A percentile compares a stretch with the other conserved stretches of the same genome.
phyloP scores from a whole-genome alignment of 2,888 invertebrate species.

The Tanytarsus gracilentus region DNA sequence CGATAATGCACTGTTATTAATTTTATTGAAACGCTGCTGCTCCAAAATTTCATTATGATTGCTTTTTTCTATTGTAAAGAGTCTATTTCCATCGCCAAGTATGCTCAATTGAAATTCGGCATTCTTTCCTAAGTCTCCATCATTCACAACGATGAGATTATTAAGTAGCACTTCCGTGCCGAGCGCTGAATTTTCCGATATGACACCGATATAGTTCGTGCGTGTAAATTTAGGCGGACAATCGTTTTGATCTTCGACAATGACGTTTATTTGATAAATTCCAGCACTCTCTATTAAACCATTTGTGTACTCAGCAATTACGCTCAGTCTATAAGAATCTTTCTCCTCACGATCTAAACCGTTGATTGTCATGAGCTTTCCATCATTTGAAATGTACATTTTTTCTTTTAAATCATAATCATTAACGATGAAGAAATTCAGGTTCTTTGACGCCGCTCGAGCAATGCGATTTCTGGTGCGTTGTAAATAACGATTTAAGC shows the following conservation, averaged over 20 bases:
- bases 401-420: constrained; percentile 72
- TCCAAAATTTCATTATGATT: constrained; percentile 56
- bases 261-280: constrained; percentile 68
- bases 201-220: constrained; percentile 61
- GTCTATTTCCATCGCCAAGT: constrained; percentile 64
- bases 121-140: constrained; percentile 61
- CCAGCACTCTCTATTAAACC: constrained; percentile 61
- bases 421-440: constrained; percentile 70
- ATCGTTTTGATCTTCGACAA: constrained; percentile 80
- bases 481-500: constrained; percentile 6
- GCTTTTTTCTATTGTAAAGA: constrained; percentile 52
- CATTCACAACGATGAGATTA: constrained; percentile 58
- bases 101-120: constrained; percentile 59
- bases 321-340: constrained; percentile 63
- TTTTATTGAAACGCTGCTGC: constrained; percentile 40
- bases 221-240: constrained; percentile 73
- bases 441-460: constrained; percentile 39
- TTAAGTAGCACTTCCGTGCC: constrained; percentile 63
- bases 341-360: constrained; percentile 68
- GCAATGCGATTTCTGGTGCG: constrained; percentile 3
- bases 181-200: constrained; percentile 65
- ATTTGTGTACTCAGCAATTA: constrained; percentile 68
- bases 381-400: constrained; percentile 68
- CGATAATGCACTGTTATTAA: constrained; percentile 15
- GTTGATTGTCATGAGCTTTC: constrained; percentile 66